phyloP scores from a whole-genome alignment of 1,140 invertebrate genomes.

The Drosophila suzukii region DNA sequence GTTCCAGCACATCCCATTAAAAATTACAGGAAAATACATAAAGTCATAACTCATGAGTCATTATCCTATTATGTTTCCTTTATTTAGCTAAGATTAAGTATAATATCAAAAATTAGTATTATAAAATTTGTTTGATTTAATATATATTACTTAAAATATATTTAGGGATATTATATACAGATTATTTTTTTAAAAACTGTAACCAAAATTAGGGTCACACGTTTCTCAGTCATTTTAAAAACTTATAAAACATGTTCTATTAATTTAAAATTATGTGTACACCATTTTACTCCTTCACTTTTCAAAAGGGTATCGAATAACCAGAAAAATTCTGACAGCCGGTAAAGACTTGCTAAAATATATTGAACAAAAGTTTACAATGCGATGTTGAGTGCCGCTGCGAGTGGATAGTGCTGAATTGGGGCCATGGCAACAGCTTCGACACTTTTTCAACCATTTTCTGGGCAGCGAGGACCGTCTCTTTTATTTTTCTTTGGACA shows the following conservation, averaged over 20 bases:
- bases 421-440: constrained; percentile 57
- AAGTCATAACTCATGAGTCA: too few relatives aligned
- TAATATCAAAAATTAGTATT: too few relatives aligned
- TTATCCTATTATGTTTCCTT: too few relatives aligned
- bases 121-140: too few relatives aligned
- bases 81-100: too few relatives aligned
- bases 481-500: constrained; percentile 46
- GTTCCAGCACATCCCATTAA: too few relatives aligned
- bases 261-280: neutral
- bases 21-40: too few relatives aligned
- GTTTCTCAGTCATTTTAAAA: neutral
- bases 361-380: constrained; percentile 63
- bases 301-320: constrained; percentile 1
- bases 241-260: too few relatives aligned
- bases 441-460: constrained; percentile 70
- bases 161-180: too few relatives aligned
- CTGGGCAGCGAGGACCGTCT: constrained; percentile 41
- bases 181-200: too few relatives aligned
- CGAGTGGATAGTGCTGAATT: constrained; percentile 31
- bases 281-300: neutral
- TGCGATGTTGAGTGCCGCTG: constrained; percentile 9
- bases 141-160: too few relatives aligned
- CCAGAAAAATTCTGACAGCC: constrained; percentile 20
- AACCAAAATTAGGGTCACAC: too few relatives aligned
- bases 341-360: constrained; percentile 62